phyloP scores from a whole-genome alignment of 2,888 invertebrate genomes.

The Trachelus stipa region DNA sequence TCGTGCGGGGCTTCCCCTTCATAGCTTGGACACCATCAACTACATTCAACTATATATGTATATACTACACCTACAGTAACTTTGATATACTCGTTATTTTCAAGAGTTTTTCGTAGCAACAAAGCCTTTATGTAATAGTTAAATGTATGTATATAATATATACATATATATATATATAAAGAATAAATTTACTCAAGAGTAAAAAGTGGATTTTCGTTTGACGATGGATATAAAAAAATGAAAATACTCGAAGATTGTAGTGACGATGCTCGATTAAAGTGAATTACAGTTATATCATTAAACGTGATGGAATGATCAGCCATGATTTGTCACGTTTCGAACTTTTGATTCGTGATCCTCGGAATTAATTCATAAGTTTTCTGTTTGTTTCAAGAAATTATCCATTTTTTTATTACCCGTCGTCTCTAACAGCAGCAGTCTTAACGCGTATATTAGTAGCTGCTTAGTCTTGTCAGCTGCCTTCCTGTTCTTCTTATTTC shows the following conservation, averaged over 20 bases:
- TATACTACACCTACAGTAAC: neutral
- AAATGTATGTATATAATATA: neutral
- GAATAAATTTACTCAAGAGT: neutral
- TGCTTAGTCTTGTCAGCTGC: neutral
- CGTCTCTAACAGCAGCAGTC: neutral
- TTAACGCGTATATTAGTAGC: neutral
- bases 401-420: neutral
- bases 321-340: neutral
- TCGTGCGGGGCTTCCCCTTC: neutral
- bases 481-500: neutral
- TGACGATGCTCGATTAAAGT: neutral
- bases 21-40: neutral
- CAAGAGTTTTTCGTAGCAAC: neutral
- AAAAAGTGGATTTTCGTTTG: neutral
- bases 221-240: neutral
- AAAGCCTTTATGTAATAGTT: neutral
- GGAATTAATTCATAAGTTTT: neutral
- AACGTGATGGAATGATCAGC: neutral
- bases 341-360: neutral
- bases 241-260: neutral
- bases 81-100: neutral
- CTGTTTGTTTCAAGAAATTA: neutral
- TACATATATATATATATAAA: neutral
- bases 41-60: neutral
- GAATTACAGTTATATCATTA: constrained; percentile 3